Base-by-base conservation (phyloP, 2,888 invertebrate species). In the Monopis laevigella region DNA sequence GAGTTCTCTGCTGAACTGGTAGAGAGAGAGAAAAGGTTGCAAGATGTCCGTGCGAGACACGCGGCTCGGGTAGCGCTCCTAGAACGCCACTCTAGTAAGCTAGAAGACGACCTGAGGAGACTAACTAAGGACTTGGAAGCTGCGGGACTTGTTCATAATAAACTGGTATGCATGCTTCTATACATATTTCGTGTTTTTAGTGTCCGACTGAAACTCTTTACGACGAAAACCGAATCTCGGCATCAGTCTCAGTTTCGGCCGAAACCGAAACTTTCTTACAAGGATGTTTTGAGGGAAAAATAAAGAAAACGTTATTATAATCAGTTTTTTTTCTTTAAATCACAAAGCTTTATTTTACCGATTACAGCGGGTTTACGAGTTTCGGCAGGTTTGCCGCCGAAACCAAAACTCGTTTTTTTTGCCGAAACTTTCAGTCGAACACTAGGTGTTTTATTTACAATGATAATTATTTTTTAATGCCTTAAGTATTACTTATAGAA, bases 31-130 rank as follows among this genome's bases (percentile, higher is more conserved):
- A 60, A 66, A 40, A 68, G 78, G 28, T 44, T 80, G 54, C 64
- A 65, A 43, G 64, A 58, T 1, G 77, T 77, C 41, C 56, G 63
- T 8, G 64, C 55, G 0, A 57, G 71, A 0, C 75, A 78, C 53
- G 65, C 68, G 41, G 73, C 75, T 4, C 69, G 78, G 34, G 63
- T 67, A 14, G 60, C 71, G 0, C 51, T 78, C 26, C 52, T 80
- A 46, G 77, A 75, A 59, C 65, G 73, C 1, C 78, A 80, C 58
- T 60, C 73, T 12, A 63, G 62, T 39, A 59, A 59, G 14, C 58
- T 80, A 45, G 55, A 51, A 45, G 78, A 80, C 49, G 80, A 78
- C 53, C 75, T 78, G 77, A 64, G 80, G 0, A 60, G 69, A 0
- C 65, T 77, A 42, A 51, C 70, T 2, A 48, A 66, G 5, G 75